Percentiles rank a stretch among this genome's conserved stretches.
Evolutionary conservation across 2,797 vertebrate species (phyloP).

Genomic region (Danio choprae): DNA sequence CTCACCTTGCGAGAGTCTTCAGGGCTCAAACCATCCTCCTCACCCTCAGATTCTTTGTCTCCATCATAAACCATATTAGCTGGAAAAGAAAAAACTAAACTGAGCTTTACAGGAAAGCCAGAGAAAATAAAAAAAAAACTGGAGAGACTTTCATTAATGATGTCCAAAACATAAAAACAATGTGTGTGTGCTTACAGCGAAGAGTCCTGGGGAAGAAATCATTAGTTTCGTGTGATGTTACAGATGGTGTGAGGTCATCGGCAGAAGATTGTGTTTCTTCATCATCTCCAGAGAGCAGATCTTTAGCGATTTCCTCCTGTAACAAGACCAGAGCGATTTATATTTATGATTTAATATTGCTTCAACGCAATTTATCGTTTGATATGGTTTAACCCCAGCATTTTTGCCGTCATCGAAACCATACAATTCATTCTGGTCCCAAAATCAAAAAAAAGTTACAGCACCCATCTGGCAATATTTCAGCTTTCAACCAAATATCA

Average conservation of each 20-base stretch:
- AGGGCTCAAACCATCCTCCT: constrained; percentile 81
- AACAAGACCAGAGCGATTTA: background rate
- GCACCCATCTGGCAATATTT: too few relatives aligned
- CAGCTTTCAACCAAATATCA: too few relatives aligned
- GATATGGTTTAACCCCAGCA: too few relatives aligned
- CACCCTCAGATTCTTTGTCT: constrained; percentile 86
- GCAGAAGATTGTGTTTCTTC: constrained; percentile 89
- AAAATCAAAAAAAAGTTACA: too few relatives aligned
- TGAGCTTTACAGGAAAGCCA: background rate
- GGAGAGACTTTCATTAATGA: background rate
- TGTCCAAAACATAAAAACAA: background rate
- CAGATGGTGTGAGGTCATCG: constrained; percentile 86
- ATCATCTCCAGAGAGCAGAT: constrained; percentile 83
- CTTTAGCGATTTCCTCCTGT: constrained; percentile 88
- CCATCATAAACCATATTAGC: constrained; percentile 85
- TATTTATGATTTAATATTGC: too few relatives aligned
- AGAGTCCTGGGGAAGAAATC: constrained; percentile 87
- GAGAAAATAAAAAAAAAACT: background rate
- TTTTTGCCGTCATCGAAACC: too few relatives aligned
- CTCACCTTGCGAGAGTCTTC: constrained; percentile 87
- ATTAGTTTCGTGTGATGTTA: constrained; percentile 85
- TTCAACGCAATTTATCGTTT: too few relatives aligned
- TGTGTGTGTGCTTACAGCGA: constrained; percentile 77
- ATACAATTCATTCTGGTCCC: too few relatives aligned
- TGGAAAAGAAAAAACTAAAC: constrained; percentile 61